Evolutionary conservation across 2,888 invertebrate genomes (phyloP), one percentile per base, ranked within the genome.

Genomic region (Resseliella maxima): DNA sequence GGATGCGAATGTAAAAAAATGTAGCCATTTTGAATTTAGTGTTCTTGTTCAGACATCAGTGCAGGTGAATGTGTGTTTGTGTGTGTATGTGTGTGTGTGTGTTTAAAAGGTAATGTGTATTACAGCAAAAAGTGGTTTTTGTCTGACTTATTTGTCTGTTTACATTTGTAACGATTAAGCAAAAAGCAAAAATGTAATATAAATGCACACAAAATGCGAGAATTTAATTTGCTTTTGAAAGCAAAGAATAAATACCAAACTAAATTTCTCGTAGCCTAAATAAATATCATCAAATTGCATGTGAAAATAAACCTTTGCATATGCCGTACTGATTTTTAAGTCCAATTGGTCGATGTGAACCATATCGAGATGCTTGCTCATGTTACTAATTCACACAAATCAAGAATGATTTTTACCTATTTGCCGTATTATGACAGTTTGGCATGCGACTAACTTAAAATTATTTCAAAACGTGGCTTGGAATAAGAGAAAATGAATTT

Each of bases 141-240:
- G 59, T 5, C 24, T 59, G n/a, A n/a, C n/a, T 12, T 15, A 2
- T 24, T n/a, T 72, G 15, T 72, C 31, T 59, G 59, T 59, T 59
- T 59, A 24, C 72, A 3, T 72, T 72, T 24, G 27, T 24, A 59
- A 15, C 31, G 59, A 72, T 72, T 72, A 72, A n/a, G 15, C 27
- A 72, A 72, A 72, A 72, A 31, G 31, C 5, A 1, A 2, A 59
- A 59, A 59, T 59, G 24, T 24, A 15, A 5, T 12, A 24, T 21
- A 50, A 50, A 41, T 50, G 18, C 50, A 59, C 24, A 24, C 24
- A 15, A 59, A 59, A 59, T 0, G 35, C n/a, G 72, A 12, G 72
- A 72, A 31, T 72, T 72, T 35, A 72, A 72, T 72, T 72, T 72
- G 72, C 72, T 72, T 72, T 72, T 2, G n/a, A 27, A 31, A 72